Percentiles rank a stretch among this genome's conserved stretches.
These are phyloP conservation scores for Nipponacmea schrenckii DNA, from an alignment of 2,888 invertebrate species.

Conservation along the genomic window DNA sequence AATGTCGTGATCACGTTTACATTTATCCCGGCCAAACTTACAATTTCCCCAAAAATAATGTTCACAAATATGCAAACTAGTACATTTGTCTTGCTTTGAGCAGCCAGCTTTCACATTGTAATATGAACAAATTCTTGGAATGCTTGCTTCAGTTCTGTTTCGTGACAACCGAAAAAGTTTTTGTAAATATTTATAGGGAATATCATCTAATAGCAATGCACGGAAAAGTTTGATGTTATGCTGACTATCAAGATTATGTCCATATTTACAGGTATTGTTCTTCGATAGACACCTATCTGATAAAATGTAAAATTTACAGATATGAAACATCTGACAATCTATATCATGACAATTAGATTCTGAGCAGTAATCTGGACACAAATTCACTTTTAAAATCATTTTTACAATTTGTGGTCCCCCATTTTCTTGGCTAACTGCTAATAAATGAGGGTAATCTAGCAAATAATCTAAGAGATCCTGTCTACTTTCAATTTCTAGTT, in stretches of 20 bases:
- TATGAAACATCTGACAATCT: slow-evolving; percentile 14
- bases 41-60: slow-evolving; percentile 9
- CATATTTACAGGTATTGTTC: background rate
- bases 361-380: background rate
- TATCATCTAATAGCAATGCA: slow-evolving; percentile 12
- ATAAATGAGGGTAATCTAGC: too few species aligned
- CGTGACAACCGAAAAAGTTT: background rate
- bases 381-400: background rate
- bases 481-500: too few species aligned
- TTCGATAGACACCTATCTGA: slow-evolving; percentile 3
- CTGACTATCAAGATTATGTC: slow-evolving; percentile 2
- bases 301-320: slow-evolving; percentile 22
- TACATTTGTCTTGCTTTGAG: slow-evolving; percentile 23
- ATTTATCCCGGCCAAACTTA: slow-evolving; percentile 5
- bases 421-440: too few species aligned
- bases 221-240: slow-evolving; percentile 13
- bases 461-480: too few species aligned
- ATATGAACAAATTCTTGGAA: slow-evolving; percentile 27
- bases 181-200: slow-evolving; percentile 2
- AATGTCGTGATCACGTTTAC: slow-evolving; percentile 11
- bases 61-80: slow-evolving; percentile 27
- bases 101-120: slow-evolving; percentile 28
- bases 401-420: background rate
- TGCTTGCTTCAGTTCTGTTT: background rate
- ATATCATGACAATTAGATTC: background rate